Conservation (phyloP, 2,113 vertebrate species). For the Geothlypis trichas region DNA sequence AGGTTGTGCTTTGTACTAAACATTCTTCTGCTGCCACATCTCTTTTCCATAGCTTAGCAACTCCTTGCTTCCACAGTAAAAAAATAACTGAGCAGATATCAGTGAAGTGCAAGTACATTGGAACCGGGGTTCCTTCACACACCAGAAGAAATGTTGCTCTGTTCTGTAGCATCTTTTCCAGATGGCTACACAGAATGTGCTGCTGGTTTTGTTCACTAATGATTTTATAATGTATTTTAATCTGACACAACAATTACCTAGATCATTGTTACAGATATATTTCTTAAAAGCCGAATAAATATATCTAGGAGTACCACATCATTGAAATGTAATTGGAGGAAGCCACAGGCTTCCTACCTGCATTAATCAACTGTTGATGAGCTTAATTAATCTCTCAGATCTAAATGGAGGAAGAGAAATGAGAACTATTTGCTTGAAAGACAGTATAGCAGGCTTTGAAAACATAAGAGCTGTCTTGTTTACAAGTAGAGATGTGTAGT, state of each 20-base stretch:
- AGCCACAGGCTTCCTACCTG: conserved; percentile 54
- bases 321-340: conserved; percentile 44
- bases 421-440: conserved; percentile 43
- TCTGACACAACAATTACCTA: background rate
- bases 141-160: background rate
- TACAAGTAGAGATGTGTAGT: background rate
- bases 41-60: background rate
- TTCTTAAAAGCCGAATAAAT: conserved; percentile 43
- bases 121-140: background rate
- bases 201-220: conserved; percentile 39
- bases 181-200: conserved; percentile 4
- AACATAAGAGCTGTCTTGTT: conserved; percentile 5
- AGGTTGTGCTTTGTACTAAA: background rate
- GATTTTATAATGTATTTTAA: conserved; percentile 56
- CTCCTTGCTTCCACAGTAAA: background rate
- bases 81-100: background rate
- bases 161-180: conserved; percentile 41
- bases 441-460: background rate
- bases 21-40: background rate
- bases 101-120: background rate
- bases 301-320: background rate
- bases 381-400: conserved; percentile 62
- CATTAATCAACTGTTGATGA: conserved; percentile 59
- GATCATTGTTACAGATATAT: conserved; percentile 33
- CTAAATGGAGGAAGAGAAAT: conserved; percentile 47